Conservation (phyloP, 2,113 vertebrate genomes). For the Eira barbara region DNA sequence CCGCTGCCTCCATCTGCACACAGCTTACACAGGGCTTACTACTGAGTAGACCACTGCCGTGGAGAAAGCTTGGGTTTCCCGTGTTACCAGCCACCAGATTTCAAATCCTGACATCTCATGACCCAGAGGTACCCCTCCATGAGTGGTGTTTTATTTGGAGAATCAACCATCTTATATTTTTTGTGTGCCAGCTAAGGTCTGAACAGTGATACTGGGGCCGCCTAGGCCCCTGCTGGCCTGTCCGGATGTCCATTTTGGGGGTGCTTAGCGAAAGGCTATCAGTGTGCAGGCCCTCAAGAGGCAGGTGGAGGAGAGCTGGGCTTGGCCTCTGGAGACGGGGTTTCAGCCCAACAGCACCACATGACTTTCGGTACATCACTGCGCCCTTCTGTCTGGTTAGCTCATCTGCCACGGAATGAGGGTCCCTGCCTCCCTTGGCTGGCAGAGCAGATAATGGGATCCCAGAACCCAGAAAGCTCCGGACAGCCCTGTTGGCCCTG, state of each 20-base stretch:
- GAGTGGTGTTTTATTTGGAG: background rate
- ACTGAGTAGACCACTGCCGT: accelerated
- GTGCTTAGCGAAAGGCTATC: background rate
- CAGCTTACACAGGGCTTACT: accelerated
- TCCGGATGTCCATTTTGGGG: background rate
- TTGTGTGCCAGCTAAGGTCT: background rate
- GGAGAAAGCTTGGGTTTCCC: background rate
- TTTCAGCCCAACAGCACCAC: background rate
- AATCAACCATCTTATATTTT: background rate
- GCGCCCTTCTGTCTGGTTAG: background rate
- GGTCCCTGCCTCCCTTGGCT: accelerated
- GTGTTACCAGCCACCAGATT: background rate
- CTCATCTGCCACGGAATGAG: background rate
- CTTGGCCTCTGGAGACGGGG: background rate
- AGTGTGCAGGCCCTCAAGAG: background rate
- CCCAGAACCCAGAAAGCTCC: background rate
- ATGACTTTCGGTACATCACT: background rate
- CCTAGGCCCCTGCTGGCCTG: background rate
- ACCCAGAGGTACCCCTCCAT: background rate
- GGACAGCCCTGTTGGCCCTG: background rate
- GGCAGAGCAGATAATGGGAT: background rate
- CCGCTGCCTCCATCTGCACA: background rate
- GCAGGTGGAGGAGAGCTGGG: background rate
- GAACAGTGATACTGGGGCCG: background rate
- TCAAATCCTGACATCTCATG: background rate